phyloP scores from a whole-genome alignment of 2,113 vertebrate genomes.

The chimpanzee (Pan troglodytes) region NHGRI_mPanTro3-v2.1_pri NC_072407.2:37132001-37132500 shows the following conservation, averaged over 20 bases:
- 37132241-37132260: background rate
- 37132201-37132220: background rate
- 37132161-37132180: background rate
- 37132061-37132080: background rate
- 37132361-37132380: background rate
- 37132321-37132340: background rate
- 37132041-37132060: background rate
- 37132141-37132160: background rate
- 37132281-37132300: background rate
- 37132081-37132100: background rate
- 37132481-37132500: background rate
- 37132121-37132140: background rate
- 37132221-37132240: background rate
- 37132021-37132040: conserved; percentile 8
- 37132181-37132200: background rate
- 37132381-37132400: background rate
- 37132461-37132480: conserved; percentile 9
- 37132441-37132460: background rate
- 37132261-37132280: background rate
- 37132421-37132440: background rate
- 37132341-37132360: background rate
- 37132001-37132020: background rate
- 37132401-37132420: background rate
- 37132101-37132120: background rate
- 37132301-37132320: background rate